Base-by-base conservation (phyloP, 2,888 invertebrate species). In the Perizoma affinitatum region DNA sequence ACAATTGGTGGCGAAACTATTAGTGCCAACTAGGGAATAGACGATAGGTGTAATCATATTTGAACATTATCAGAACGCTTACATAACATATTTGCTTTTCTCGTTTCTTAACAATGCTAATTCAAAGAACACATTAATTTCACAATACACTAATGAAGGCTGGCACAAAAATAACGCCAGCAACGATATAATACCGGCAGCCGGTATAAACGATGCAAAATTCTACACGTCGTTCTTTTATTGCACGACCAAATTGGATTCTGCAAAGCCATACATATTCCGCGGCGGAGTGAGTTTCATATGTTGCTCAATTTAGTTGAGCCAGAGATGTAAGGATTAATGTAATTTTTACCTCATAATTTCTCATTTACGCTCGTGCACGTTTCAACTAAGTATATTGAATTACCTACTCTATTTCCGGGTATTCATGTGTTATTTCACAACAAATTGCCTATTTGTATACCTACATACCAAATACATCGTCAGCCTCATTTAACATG, bases 201-300 rank as follows among this genome's bases (percentile, higher is more conserved):
- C 78, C 70, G 48, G 52, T 33, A 63, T 41, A 58, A 63, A 58
- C 54, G 62, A 63, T 63, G 63, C 63, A 59, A 50, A 63, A 58
- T 53, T 63, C 52, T 59, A 55, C 63, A 55, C 49, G 49, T 63
- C 73, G 73, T 78, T 80, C 80, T 84, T 86, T 84, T 84, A 86
- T 83, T 85, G 79, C 82, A 75, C 69, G 69, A 67, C 77, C 73
- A 84, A 87, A 87, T 88, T 87, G 82, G 78, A 86, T 86, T 86
- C 75, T 71, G 63, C 72, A 66, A 66, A 76, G 72, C 73, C 72
- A 78, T 78, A 80, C 75, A 74, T 77, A 72, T 75, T 72, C 75
- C 57, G 67, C 66, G 68, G 74, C 66, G 35, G 61, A 53, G 60
- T 54, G 74, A 78, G 81, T 79, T 83, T 79, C 74, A 77, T 77